Percentiles rank a stretch among this genome's conserved stretches.
These are phyloP conservation scores for Orchestia grillus DNA, from an alignment of 1,140 invertebrate genomes.

Conservation along the genomic window DNA sequence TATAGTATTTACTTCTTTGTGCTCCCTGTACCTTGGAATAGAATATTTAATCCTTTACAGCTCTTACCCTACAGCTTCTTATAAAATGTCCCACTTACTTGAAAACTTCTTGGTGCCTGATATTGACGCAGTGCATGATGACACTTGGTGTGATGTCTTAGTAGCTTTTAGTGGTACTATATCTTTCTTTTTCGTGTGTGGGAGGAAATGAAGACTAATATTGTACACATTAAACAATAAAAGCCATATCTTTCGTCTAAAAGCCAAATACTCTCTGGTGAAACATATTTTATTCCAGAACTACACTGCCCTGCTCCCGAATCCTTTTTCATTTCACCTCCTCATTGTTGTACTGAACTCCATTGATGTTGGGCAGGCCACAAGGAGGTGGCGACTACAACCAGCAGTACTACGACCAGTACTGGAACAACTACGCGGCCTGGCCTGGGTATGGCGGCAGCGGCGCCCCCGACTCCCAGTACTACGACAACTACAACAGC, in stretches of 20 bases:
- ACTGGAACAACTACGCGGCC: conserved; percentile 80
- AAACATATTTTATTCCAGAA: neutral
- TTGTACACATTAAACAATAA: neutral
- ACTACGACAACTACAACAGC: conserved; percentile 44
- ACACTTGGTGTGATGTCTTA: too few relatives aligned
- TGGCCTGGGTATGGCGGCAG: conserved; percentile 73
- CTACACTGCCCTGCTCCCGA: neutral
- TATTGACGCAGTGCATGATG: too few relatives aligned
- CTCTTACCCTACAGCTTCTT: too few relatives aligned
- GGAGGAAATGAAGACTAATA: neutral
- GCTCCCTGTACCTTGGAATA: too few relatives aligned
- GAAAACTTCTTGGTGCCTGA: too few relatives aligned
- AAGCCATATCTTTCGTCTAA: neutral
- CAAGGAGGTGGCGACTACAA: conserved; percentile 67
- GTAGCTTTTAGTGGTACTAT: too few relatives aligned
- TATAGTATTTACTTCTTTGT: too few relatives aligned
- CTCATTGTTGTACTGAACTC: neutral
- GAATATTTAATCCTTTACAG: too few relatives aligned
- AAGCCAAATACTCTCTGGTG: neutral
- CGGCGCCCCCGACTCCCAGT: conserved; percentile 19
- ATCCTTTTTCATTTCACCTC: neutral
- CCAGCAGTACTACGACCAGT: conserved; percentile 69
- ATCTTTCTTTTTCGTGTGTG: neutral
- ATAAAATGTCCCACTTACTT: too few relatives aligned
- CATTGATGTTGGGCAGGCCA: conserved; percentile 49